phyloP scores from a whole-genome alignment of 2,888 invertebrate species.

The Coelinius sp. region DNA sequence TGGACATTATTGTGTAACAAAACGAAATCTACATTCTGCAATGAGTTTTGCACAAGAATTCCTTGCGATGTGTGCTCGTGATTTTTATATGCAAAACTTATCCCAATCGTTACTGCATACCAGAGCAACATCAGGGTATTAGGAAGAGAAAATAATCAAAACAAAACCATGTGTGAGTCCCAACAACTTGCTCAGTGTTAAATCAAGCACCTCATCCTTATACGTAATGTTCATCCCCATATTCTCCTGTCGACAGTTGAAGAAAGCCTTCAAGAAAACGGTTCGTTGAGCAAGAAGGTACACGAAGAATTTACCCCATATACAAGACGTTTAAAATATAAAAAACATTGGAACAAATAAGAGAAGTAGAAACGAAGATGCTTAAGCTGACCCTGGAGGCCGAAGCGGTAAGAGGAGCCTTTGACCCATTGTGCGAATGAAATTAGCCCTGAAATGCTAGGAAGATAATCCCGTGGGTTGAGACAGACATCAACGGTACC shows the following conservation, averaged over 20 bases:
- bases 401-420: constrained; percentile 45
- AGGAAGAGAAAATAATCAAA: no score
- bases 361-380: background rate
- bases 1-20: no score
- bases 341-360: background rate
- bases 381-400: constrained; percentile 32
- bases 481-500: constrained; percentile 10
- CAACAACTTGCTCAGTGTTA: no score
- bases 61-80: no score
- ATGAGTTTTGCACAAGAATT: no score
- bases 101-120: no score
- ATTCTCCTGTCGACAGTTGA: constrained; percentile 34
- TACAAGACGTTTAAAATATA: background rate
- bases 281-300: constrained; percentile 53
- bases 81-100: no score
- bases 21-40: no score
- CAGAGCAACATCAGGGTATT: no score
- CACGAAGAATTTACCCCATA: constrained; percentile 18
- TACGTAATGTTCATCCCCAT: constrained; percentile 35
- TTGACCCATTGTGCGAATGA: constrained; percentile 63
- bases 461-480: constrained; percentile 59
- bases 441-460: constrained; percentile 69
- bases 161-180: no score
- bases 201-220: constrained; percentile 32
- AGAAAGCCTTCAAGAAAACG: constrained; percentile 41